phyloP scores from a whole-genome alignment of 2,113 vertebrate species.

The Machaerirhynchus nigripectus region DNA sequence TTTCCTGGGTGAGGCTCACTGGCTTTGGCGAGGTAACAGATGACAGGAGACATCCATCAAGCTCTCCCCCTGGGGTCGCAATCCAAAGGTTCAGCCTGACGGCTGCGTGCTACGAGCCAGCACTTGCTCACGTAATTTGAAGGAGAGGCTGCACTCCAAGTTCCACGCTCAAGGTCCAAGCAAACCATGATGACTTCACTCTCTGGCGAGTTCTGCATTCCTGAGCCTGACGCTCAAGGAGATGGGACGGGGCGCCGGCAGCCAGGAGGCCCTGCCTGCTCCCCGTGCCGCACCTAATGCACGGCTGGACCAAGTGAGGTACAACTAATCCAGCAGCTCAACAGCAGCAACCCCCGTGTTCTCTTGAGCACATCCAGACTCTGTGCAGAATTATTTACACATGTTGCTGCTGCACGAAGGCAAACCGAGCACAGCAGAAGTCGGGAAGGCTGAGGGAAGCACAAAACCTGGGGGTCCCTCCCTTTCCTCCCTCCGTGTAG shows the following conservation, averaged over 20 bases:
- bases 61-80: not conserved
- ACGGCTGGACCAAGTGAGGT: not conserved
- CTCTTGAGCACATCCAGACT: fast-evolving
- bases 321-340: not conserved
- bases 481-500: not conserved
- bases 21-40: not conserved
- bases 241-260: fast-evolving
- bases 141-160: not conserved
- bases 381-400: not conserved
- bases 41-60: not conserved
- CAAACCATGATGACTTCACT: not conserved
- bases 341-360: not conserved
- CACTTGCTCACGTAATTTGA: fast-evolving
- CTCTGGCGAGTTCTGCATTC: not conserved
- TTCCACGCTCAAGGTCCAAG: not conserved
- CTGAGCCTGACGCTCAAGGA: not conserved
- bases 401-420: fast-evolving
- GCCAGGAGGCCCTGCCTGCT: not conserved
- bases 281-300: not conserved
- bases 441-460: not conserved
- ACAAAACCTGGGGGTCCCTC: not conserved
- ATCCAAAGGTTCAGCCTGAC: not conserved
- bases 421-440: not conserved
- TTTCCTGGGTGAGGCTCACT: not conserved
- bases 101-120: not conserved